Base-by-base conservation (phyloP, 2,113 vertebrate genomes). In the Trichomycterus rosablanca region DNA sequence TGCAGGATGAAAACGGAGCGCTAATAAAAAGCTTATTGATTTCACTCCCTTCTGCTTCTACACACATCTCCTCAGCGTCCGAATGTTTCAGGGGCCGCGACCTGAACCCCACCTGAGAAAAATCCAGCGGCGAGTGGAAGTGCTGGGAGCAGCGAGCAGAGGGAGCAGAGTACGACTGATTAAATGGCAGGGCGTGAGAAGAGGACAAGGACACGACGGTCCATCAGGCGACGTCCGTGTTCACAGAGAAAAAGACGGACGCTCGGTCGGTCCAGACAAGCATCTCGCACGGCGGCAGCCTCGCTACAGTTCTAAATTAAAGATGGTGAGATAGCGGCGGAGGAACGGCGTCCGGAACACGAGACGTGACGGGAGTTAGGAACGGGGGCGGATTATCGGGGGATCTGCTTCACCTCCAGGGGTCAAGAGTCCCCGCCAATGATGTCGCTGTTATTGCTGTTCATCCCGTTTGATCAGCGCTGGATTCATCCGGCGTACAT, bases 21-120 rank as follows among this genome's bases (percentile, higher is more conserved):
- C 79, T 84, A 85, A 86, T 86, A 83, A 87, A 87, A 88, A 83
- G 80, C 70, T 74, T 76, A 86, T 85, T 55, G 85, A 88, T 84
- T 69, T 59, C 49, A 53, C 68, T 76, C 68, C 67, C 80, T 81
- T 83, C 75, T 80, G 80, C 77, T 83, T 72, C n/a, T n/a, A 82
- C 83, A 87, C 69, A 81, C 77, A 86, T 81, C 78, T 65, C 23
- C 77, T 80, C 71, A 67, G 63, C 43, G 61, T 68, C 64, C 72
- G 42, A 59, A 18, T 78, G 70, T 65, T 67, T 66, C n/a, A n/a
- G n/a, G n/a, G n/a, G n/a, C n/a, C n/a, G n/a, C n/a, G n/a, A n/a
- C n/a, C n/a, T n/a, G n/a, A n/a, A 80, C 12, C 15, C 76, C 48
- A 74, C 71, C 68, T 49, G 3, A 44, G 75, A 75, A 76, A 59